Base-by-base conservation (phyloP, 1,140 invertebrate species). In the Chymomyza costata region DNA sequence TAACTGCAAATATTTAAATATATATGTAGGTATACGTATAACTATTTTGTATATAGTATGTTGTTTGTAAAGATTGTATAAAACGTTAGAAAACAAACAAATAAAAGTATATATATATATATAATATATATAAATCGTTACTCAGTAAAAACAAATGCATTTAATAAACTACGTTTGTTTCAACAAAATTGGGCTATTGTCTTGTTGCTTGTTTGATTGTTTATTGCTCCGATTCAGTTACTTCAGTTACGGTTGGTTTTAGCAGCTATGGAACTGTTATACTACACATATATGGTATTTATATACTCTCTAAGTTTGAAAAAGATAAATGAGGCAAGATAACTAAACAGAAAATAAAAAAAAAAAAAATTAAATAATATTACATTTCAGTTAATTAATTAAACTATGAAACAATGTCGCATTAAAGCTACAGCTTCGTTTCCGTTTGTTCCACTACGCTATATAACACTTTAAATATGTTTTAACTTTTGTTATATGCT, bases 211-310 rank as follows among this genome's bases (percentile, higher is more conserved):
- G 57, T 52, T 82, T 82, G 78, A 82, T 82, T 82, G 78, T 82
- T 81, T 71, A 56, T 67, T 82, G 76, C 76, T 82, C 76, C 45
- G 63, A 66, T 60, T 76, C 70, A 82, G 65, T 65, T 73, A 78
- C 73, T 68, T 82, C 38, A 62, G 49, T 76, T 71, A 43, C 50
- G 50, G 28, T 58, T 50, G 53, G 34, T 46, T 11, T 7, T 57
- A 49, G 39, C 48, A 55, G 58, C 65, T 66, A 62, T 64, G 55
- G 66, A 48, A 52, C 46, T 58, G 65, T 64, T 54, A 48, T 38
- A 50, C 46, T 40, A 37, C 28, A 40, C 14, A 25, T 40, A n/a
- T n/a, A n/a, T n/a, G n/a, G n/a, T n/a, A n/a, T n/a, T n/a, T n/a
- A n/a, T n/a, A n/a, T n/a, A n/a, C n/a, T n/a, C n/a, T n/a, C n/a